A percentile compares a stretch with the other conserved stretches of the same genome.
phyloP scores from a whole-genome alignment of 2,797 vertebrate genomes.

The Typhlichthys subterraneus region DNA sequence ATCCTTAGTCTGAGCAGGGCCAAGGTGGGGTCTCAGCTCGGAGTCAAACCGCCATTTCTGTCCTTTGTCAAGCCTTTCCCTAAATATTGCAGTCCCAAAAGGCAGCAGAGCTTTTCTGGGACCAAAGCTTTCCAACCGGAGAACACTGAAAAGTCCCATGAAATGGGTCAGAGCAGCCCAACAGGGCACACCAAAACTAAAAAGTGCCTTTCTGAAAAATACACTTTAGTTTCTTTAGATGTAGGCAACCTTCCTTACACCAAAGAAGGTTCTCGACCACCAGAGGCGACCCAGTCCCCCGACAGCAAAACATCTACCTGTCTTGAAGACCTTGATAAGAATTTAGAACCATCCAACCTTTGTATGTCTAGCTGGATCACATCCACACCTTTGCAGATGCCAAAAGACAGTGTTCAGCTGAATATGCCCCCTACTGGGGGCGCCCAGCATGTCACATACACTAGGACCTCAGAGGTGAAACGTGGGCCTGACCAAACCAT shows the following conservation, averaged over 20 bases:
- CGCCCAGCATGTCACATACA: constrained; percentile 66
- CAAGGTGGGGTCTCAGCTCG: constrained; percentile 58
- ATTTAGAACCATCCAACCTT: constrained; percentile 55
- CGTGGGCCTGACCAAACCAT: constrained; percentile 48
- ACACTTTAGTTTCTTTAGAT: constrained; percentile 35
- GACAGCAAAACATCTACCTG: constrained; percentile 28
- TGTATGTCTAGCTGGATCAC: constrained; percentile 77
- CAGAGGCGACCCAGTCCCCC: constrained; percentile 32
- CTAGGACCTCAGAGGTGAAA: constrained; percentile 50
- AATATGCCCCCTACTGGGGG: constrained; percentile 61
- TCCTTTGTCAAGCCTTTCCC: constrained; percentile 56
- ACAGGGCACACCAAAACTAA: constrained; percentile 36
- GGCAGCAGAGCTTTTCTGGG: constrained; percentile 28
- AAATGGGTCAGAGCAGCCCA: constrained; percentile 15
- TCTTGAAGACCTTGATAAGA: constrained; percentile 39
- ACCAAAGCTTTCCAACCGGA: constrained; percentile 30
- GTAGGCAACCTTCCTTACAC: constrained; percentile 58
- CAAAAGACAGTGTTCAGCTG: constrained; percentile 69
- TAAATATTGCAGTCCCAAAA: constrained; percentile 42
- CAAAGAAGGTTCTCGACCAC: constrained; percentile 46
- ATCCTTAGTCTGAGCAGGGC: constrained; percentile 72
- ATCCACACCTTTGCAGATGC: constrained; percentile 78
- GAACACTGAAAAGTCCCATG: constrained; percentile 1
- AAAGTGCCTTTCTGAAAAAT: constrained; percentile 33
- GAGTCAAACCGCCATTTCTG: constrained; percentile 56